Conservation (phyloP, 2,888 invertebrate genomes). For the Heliconius aoede region DNA sequence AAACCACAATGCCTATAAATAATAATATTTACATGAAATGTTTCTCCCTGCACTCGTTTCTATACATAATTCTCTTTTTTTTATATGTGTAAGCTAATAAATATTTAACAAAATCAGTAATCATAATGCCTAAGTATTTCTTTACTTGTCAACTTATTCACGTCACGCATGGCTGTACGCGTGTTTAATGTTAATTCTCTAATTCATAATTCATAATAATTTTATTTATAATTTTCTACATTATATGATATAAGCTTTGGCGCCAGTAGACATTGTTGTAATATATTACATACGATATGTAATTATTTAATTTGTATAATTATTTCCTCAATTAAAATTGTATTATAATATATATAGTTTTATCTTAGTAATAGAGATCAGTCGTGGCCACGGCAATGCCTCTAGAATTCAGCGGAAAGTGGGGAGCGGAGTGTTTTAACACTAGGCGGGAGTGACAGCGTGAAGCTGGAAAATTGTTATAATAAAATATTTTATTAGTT, state of each 20-base stretch:
- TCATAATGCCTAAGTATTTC: not conserved
- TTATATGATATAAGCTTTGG: slow-evolving; percentile 15
- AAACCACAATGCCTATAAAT: not conserved
- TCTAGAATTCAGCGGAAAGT: too few relatives aligned
- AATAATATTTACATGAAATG: not conserved
- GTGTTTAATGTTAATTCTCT: slow-evolving; percentile 16
- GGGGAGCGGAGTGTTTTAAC: too few relatives aligned
- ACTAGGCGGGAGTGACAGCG: too few relatives aligned
- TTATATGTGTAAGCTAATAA: not conserved
- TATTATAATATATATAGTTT: not conserved
- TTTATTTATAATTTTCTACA: slow-evolving; percentile 5
- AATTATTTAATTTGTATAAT: not conserved
- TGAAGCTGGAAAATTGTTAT: not conserved
- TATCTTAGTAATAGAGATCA: not conserved
- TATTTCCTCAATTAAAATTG: not conserved
- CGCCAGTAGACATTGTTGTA: slow-evolving; percentile 18
- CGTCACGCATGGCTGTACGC: slow-evolving; percentile 5
- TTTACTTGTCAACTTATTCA: slow-evolving; percentile 18
- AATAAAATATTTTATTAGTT: not conserved
- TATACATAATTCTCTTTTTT: slow-evolving; percentile 2
- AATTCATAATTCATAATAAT: slow-evolving; percentile 24
- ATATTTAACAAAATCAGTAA: slow-evolving; percentile 20
- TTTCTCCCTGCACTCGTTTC: not conserved
- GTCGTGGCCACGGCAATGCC: too few relatives aligned
- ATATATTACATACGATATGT: not conserved